Conservation (phyloP, 2,113 vertebrate genomes). For the Sturnira hondurensis region DNA sequence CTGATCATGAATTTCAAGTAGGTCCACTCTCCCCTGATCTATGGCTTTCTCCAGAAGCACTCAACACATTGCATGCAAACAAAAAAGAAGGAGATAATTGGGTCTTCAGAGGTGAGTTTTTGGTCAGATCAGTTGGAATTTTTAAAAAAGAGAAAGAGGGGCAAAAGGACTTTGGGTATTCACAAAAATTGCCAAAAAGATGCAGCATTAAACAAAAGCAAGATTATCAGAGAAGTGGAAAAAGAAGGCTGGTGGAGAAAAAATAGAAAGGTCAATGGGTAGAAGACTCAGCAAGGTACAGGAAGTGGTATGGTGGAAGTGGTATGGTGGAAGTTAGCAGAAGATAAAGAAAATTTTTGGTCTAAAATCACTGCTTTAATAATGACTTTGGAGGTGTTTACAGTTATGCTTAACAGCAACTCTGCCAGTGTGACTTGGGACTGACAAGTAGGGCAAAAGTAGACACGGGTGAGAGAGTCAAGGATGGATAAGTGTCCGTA, state of each 20-base stretch:
- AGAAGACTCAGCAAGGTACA: background rate
- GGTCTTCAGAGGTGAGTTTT: background rate
- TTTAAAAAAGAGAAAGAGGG: background rate
- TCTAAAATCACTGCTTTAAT: background rate
- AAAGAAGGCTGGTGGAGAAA: background rate
- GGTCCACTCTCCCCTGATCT: too few species aligned
- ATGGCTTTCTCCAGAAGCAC: background rate
- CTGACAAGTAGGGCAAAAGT: too few species aligned
- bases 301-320: too few species aligned
- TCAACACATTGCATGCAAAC: background rate
- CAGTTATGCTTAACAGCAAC: background rate
- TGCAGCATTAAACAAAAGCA: background rate
- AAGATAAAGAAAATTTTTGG: background rate
- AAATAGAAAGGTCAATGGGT: background rate
- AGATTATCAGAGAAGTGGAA: background rate
- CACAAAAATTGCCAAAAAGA: background rate
- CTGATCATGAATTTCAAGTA: background rate
- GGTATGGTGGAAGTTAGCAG: background rate
- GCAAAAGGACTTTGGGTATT: background rate
- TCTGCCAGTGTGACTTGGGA: too few species aligned
- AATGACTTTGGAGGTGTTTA: background rate
- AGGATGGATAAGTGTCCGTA: accelerated
- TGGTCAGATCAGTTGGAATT: background rate
- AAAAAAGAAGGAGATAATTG: background rate
- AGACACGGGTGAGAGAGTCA: too few species aligned